These are phyloP conservation scores for Petroica traversi DNA, from an alignment of 2,113 vertebrate genomes.

Conservation along the genomic window DNA sequence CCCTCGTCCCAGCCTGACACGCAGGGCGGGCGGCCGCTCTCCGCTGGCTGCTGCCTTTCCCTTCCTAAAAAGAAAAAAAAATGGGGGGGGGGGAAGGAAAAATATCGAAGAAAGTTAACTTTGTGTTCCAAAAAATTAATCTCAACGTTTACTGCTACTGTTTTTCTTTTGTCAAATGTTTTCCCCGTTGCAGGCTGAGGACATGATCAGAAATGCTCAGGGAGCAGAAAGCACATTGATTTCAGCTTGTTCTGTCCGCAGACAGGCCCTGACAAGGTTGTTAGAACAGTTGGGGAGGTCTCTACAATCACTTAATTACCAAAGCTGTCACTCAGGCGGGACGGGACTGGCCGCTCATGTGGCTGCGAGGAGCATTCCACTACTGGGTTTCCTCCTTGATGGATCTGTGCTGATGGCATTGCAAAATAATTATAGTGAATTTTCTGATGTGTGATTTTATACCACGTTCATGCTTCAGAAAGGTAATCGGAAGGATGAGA, in stretches of 20 bases:
- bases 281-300: slow-evolving; percentile 91
- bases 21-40: too few relatives aligned
- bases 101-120: slow-evolving; percentile 63
- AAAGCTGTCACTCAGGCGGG: slow-evolving; percentile 95
- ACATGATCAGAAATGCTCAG: slow-evolving; percentile 82
- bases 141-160: slow-evolving; percentile 30
- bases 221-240: slow-evolving; percentile 91
- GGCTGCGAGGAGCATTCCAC: slow-evolving; percentile 89
- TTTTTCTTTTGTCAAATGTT: slow-evolving; percentile 72
- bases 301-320: slow-evolving; percentile 99
- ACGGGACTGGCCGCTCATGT: slow-evolving; percentile 79
- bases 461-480: slow-evolving; percentile 90
- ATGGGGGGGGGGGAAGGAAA: too few relatives aligned
- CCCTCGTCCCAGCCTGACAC: neutral
- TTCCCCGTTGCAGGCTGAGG: slow-evolving; percentile 60
- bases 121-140: slow-evolving; percentile 34
- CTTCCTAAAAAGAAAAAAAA: too few relatives aligned
- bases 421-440: slow-evolving; percentile 95
- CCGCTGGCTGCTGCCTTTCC: neutral
- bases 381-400: slow-evolving; percentile 86
- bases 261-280: slow-evolving; percentile 96
- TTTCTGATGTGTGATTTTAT: slow-evolving; percentile 95
- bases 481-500: slow-evolving; percentile 92
- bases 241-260: slow-evolving; percentile 87
- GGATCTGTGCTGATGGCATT: slow-evolving; percentile 95